Base-by-base conservation (phyloP, 2,113 vertebrate species). In the Variabilichromis moorii region DNA sequence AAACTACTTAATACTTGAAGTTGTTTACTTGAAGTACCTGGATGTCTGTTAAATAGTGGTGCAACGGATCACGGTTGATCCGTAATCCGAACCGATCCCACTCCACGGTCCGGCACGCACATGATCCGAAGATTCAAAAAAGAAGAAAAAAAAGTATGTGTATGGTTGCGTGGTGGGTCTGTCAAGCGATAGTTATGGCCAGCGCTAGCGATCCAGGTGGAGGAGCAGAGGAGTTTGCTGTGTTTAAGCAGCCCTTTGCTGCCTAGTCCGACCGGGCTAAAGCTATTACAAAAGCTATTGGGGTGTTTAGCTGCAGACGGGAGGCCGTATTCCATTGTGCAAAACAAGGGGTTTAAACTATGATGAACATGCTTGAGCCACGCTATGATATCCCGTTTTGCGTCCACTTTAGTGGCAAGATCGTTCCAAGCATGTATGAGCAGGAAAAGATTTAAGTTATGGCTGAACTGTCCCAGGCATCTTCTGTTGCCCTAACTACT, bases 241-340 rank as follows among this genome's bases (percentile, higher is more conserved):
- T n/a, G 2, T 53, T 10, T 53, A 53, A 53, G 50, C 1, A 53
- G 19, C 50, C 50, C 3, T 53, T 10, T 10, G 5, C 50, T n/a
- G 50, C 50, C 50, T 9, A 53, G 0, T 3, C 50, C 19, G 9
- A 53, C 19, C 3, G 1, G 51, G 51, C n/a, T 53, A 21, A 53
- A 6, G n/a, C 51, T 21, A 21, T 54, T 54, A 54, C 1, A 54
- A 7, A 54, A 54, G 51, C 51, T 54, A 54, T 12, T 21, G 51
- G n/a, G n/a, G n/a, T 54, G n/a, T 54, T 54, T 54, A 54, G 3
- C 51, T 54, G 10, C 51, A 54, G 51, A 21, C 0, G 2, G n/a
- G 19, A 53, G n/a, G 51, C 51, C 0, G 10, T 12, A 54, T 54
- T 54, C 2, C 3, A 0, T 21, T 54, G 51, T 54, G n/a, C 51